Base-by-base conservation (phyloP, 2,888 invertebrate species). In the Nephrotoma guestfalica region DNA sequence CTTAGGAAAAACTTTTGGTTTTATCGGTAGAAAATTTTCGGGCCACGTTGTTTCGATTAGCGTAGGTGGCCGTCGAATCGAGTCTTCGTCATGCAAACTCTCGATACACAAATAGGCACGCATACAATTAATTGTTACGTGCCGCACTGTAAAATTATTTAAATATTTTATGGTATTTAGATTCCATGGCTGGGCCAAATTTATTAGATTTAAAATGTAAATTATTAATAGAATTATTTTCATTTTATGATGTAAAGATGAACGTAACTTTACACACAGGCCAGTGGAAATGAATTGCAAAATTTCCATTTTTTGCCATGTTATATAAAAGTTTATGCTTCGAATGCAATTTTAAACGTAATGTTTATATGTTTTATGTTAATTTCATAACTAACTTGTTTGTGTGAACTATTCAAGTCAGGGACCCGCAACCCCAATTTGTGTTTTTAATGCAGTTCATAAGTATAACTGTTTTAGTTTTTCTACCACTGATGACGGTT, bases 1-100 rank as follows among this genome's bases (percentile, higher is more conserved):
- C 86, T 83, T 87, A 11, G 89, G 89, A 87, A 88, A 89, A 6
- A 87, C 11, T 86, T 87, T 88, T 57, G 88, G 88, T 41, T 85
- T 86, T 13, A 88, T 87, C 7, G 87, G 86, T 4, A 88, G 83
- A 41, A 88, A 83, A 87, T 88, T 88, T 87, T 89, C 89, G 18
- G 89, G 89, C 89, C 89, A 89, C 9, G 88, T 88, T n/a, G 88
- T 83, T 87, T 89, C 89, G 40, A 89, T 87, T 41, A 89, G 57
- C 13, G 88, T 88, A n/a, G 88, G 88, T 57, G 57, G n/a, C 41
- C 41, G 41, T 30, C 18, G 18, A 41, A 11, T 87, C 45, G 18
- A 42, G 6, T 45, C 40, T 13, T 11, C 41, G 40, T 57, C 41
- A 41, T 87, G 40, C n/a, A n/a, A 15, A 13, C 84, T 86, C 41